Base-by-base conservation (phyloP, 2,888 invertebrate genomes). In the Tribolium freemani region DNA sequence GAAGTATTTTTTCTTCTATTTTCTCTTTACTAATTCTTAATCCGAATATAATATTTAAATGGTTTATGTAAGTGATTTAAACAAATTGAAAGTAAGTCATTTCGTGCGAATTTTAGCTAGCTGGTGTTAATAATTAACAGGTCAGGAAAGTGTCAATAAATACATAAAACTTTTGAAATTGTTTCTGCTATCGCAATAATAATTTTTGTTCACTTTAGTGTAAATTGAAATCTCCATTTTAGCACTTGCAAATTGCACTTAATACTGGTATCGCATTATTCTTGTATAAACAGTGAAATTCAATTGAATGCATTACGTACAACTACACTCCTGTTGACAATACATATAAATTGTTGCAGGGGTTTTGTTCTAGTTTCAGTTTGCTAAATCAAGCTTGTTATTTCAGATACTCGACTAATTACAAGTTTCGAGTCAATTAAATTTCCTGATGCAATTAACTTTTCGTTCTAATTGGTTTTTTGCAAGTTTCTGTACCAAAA, bases 181-280 rank as follows among this genome's bases (percentile, higher is more conserved):
- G 44, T 58, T 45, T 58, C 58, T 20, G 3, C 26, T 26, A 16
- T 16, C 26, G 26, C 26, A 26, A 26, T 38, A 38, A 8, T 9
- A 38, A 58, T 45, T 51, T 13, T 20, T 45, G 26, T 46, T 45
- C 60, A 46, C 26, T 26, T 60, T 48, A 3, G 9, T 46, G 21
- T 9, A 48, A 48, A 54, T 54, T 54, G 54, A 54, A 54, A 60
- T 60, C 48, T 60, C 46, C 46, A 26, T 56, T 60, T 60, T 60
- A 60, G 60, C 60, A 48, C 48, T 60, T 46, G 48, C 30, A 60
- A 58, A 60, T 48, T 48, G 46, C 26, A 10, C 26, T 21, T 60
- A 45, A 46, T 60, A 11, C 60, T 2, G 9, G 26, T 26, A 21
- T 20, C 8, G 26, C 10, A 20, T 46, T 20, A 38, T 46, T 20